Evolutionary conservation across 1,140 invertebrate genomes (phyloP).

Genomic region (Procambarus virginalis): DNA sequence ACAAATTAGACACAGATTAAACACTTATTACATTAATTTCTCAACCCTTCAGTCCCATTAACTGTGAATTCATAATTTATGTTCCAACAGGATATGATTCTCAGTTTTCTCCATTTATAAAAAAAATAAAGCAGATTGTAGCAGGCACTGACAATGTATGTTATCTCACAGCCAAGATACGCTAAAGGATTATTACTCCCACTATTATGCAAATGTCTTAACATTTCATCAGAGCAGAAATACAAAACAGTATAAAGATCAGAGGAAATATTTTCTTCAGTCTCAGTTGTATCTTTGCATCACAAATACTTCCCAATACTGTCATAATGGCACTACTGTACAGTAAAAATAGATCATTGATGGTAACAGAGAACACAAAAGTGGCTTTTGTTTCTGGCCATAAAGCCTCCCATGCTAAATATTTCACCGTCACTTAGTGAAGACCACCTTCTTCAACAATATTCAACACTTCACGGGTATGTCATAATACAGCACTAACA

Average conservation of each 20-base stretch:
- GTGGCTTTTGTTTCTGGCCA: background rate
- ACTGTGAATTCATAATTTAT: background rate
- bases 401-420: background rate
- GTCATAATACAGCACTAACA: background rate
- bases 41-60: background rate
- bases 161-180: background rate
- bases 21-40: no score
- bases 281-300: background rate
- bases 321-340: constrained; percentile 1
- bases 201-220: no score
- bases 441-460: background rate
- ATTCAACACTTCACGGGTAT: background rate
- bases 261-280: background rate
- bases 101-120: background rate
- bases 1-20: no score
- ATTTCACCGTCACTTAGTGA: background rate
- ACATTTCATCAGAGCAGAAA: no score
- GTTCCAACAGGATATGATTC: background rate
- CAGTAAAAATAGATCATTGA: background rate
- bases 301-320: background rate
- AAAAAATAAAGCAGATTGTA: background rate
- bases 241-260: no score
- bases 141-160: background rate
- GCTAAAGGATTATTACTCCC: background rate
- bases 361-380: background rate